Percentiles rank a stretch among this genome's conserved stretches.
These are phyloP conservation scores for Pachyrhynchus sulphureomaculatus DNA, from an alignment of 1,140 invertebrate species.

Conservation along the genomic window DNA sequence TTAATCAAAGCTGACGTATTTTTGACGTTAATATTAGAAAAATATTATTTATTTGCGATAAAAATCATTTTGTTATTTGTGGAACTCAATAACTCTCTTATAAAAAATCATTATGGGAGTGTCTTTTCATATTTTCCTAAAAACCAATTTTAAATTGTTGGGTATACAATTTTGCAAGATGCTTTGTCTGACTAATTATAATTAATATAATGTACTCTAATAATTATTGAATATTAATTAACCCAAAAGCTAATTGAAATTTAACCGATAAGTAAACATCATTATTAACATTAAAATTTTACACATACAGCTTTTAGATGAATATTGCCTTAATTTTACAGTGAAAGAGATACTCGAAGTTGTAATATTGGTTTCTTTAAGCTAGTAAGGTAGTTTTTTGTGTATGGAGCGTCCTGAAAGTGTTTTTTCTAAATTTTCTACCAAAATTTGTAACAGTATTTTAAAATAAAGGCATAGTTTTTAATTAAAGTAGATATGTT, in stretches of 20 bases:
- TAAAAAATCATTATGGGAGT: too few relatives aligned
- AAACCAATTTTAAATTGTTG: neutral
- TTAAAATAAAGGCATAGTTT: too few relatives aligned
- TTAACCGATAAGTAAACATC: conserved; percentile 19
- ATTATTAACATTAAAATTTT: conserved; percentile 24
- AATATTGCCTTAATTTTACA: conserved; percentile 31
- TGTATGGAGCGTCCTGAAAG: too few relatives aligned
- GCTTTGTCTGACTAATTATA: neutral
- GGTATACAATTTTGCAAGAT: neutral
- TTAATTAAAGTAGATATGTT: too few relatives aligned
- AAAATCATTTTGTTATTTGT: too few relatives aligned
- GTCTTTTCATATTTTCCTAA: too few relatives aligned
- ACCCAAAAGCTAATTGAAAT: conserved; percentile 9
- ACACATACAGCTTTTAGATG: conserved; percentile 13
- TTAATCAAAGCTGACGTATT: too few relatives aligned
- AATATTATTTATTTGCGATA: too few relatives aligned
- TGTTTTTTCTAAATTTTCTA: too few relatives aligned
- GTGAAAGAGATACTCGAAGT: conserved; percentile 10
- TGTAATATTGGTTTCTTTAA: conserved; percentile 11
- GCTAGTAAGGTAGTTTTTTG: neutral
- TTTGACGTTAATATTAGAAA: too few relatives aligned
- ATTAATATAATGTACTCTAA: conserved; percentile 21
- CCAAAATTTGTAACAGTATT: too few relatives aligned
- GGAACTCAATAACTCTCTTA: too few relatives aligned
- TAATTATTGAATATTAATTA: conserved; percentile 15